These are phyloP conservation scores for Gambusia yucatana DNA, from an alignment of 2,797 vertebrate species.

Conservation along the genomic window DNA sequence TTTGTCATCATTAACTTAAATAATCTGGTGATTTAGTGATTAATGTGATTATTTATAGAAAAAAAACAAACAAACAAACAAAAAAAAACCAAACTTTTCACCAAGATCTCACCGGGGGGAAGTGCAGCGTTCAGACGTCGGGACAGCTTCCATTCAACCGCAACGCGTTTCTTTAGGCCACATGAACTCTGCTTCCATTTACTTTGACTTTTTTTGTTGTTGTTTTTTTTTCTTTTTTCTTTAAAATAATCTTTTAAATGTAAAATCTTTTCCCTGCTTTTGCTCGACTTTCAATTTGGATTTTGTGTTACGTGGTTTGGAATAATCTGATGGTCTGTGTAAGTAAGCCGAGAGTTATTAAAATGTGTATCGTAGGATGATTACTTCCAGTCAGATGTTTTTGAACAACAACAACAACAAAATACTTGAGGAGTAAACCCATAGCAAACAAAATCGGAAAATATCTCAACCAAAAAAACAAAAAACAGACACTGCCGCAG, in stretches of 20 bases:
- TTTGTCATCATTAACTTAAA: constrained; percentile 56
- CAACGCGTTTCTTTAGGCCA: constrained; percentile 28
- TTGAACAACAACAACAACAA: constrained; percentile 26
- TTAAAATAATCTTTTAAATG: background rate
- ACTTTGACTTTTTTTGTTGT: background rate
- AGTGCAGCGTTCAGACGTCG: constrained; percentile 34
- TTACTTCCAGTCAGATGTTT: constrained; percentile 47
- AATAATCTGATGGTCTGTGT: constrained; percentile 63
- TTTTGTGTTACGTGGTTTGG: constrained; percentile 30
- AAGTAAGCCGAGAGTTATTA: constrained; percentile 55
- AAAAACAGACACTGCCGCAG: background rate
- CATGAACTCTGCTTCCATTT: constrained; percentile 27
- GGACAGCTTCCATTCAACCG: constrained; percentile 34
- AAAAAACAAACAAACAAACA: constrained; percentile 34
- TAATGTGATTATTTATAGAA: constrained; percentile 67
- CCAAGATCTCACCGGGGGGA: constrained; percentile 29
- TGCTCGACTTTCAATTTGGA: background rate
- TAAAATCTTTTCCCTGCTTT: background rate
- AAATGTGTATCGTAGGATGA: constrained; percentile 33
- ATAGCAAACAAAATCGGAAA: background rate
- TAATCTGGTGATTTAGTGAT: constrained; percentile 52
- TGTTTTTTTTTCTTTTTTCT: background rate
- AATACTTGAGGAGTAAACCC: background rate
- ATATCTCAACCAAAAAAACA: background rate
- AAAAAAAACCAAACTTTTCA: constrained; percentile 43